Evolutionary conservation across 2,888 invertebrate species (phyloP), one percentile per base, ranked within the genome.

Genomic region (Monoplex corrugatus): DNA sequence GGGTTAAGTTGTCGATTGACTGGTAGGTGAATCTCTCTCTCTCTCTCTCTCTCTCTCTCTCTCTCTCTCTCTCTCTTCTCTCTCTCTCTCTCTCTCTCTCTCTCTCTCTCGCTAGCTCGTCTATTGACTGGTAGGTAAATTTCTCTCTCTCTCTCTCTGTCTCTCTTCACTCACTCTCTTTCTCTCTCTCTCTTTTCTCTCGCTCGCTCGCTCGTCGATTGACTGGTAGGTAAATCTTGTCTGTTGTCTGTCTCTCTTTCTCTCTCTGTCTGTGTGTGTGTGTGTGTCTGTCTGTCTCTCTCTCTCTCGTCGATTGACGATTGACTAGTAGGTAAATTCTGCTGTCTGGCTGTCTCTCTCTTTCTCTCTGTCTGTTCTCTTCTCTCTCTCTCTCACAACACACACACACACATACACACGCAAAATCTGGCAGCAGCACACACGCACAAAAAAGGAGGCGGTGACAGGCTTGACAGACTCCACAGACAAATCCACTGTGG

Each of bases 1-100:
- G n/a, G n/a, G n/a, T n/a, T n/a, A n/a, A n/a, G n/a, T n/a, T n/a
- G n/a, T n/a, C n/a, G n/a, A n/a, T n/a, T n/a, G 19, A 50, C 19
- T 50, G 8, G 50, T 50, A 50, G 50, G 10, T 50, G 50, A 19
- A 50, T 8, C 19, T 2, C 57, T 57, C 10, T 16, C 57, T 57
- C 50, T 57, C 57, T 57, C 57, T 57, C 57, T 57, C 57, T 57
- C 57, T 57, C 57, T 57, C 57, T 57, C 57, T 57, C 75, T 72
- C 38, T 63, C 63, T 86, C 63, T 63, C 57, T 86, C 38, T 40
- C 82, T 43, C 45, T 40, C 45, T n/a, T 35, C 85, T 75, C 84
- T 40, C 40, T 88, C 2, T 83, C 38, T 35, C 40, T 40, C 40
- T 40, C 80, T 38, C 23, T 16, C 38, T 23, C 23, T 5, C 13